Conservation (phyloP, 2,888 invertebrate species). For the Catonia carolina region DNA sequence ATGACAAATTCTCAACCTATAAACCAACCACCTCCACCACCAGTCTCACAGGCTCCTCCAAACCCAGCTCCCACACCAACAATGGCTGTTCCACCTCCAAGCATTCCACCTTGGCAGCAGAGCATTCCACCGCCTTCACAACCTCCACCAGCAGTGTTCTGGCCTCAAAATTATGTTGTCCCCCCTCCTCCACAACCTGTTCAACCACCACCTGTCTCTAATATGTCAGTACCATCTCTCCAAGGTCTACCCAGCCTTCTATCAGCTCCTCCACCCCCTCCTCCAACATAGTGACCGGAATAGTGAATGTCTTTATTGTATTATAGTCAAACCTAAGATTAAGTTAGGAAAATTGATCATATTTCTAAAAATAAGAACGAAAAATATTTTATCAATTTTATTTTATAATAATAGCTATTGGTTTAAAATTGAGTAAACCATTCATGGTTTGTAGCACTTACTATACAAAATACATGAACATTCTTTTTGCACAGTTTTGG, state of each 20-base stretch:
- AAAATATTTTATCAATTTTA: no score
- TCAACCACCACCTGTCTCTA: slow-evolving; percentile 32
- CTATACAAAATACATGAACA: no score
- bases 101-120: slow-evolving; percentile 46
- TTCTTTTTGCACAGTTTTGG: no score
- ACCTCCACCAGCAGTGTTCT: slow-evolving; percentile 37
- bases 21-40: slow-evolving; percentile 48
- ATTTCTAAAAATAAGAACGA: no score
- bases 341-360: no score
- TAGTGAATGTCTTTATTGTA: no score
- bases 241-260: slow-evolving; percentile 46
- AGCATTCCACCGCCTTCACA: slow-evolving; percentile 51
- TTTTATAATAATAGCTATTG: no score
- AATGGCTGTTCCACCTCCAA: slow-evolving; percentile 34
- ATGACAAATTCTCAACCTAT: slow-evolving; percentile 34
- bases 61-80: slow-evolving; percentile 36
- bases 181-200: slow-evolving; percentile 33
- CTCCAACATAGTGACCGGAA: slow-evolving; percentile 45
- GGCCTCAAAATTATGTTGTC: slow-evolving; percentile 21
- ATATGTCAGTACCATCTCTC: neutral
- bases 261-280: slow-evolving; percentile 64
- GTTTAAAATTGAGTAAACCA: no score
- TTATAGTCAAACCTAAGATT: no score
- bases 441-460: no score
- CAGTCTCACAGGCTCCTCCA: slow-evolving; percentile 34